Evolutionary conservation across 2,888 invertebrate genomes (phyloP).

Genomic region (Proisotoma minuta): DNA sequence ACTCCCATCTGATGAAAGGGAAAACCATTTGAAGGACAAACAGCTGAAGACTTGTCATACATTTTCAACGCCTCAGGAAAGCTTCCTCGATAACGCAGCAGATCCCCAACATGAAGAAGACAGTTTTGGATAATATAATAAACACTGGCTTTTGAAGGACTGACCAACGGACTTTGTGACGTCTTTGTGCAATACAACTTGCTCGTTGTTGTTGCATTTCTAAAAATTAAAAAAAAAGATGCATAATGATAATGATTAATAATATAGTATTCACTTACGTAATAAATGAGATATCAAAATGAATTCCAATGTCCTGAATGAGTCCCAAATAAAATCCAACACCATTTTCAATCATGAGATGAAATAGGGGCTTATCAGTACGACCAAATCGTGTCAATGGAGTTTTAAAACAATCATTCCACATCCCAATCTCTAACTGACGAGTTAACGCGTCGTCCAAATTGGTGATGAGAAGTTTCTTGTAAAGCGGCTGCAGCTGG

Average conservation of each 20-base stretch:
- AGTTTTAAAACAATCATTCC: conserved; percentile 47
- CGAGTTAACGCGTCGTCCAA: conserved; percentile 39
- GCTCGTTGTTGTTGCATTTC: conserved; percentile 48
- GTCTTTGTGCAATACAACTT: conserved; percentile 38
- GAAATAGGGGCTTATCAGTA: conserved; percentile 44
- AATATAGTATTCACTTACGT: conserved; percentile 31
- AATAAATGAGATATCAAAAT: conserved; percentile 47
- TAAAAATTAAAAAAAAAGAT: conserved; percentile 36
- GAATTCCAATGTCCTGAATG: conserved; percentile 46
- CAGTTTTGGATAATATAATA: conserved; percentile 84
- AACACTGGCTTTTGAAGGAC: conserved; percentile 44
- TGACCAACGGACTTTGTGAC: conserved; percentile 33
- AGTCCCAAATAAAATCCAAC: conserved; percentile 46
- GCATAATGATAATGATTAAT: neutral
- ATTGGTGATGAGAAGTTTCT: conserved; percentile 42
- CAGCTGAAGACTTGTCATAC: conserved; percentile 57
- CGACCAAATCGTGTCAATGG: conserved; percentile 44
- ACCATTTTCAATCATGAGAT: conserved; percentile 45
- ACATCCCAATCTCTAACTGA: conserved; percentile 43
- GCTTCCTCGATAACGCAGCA: conserved; percentile 73
- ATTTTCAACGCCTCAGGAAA: conserved; percentile 80
- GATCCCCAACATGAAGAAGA: conserved; percentile 79
- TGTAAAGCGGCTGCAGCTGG: conserved; percentile 45
- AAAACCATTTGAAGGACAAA: conserved; percentile 68
- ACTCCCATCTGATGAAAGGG: conserved; percentile 77